Base-by-base conservation (phyloP, 2,797 vertebrate species). In the Periparus ater region DNA sequence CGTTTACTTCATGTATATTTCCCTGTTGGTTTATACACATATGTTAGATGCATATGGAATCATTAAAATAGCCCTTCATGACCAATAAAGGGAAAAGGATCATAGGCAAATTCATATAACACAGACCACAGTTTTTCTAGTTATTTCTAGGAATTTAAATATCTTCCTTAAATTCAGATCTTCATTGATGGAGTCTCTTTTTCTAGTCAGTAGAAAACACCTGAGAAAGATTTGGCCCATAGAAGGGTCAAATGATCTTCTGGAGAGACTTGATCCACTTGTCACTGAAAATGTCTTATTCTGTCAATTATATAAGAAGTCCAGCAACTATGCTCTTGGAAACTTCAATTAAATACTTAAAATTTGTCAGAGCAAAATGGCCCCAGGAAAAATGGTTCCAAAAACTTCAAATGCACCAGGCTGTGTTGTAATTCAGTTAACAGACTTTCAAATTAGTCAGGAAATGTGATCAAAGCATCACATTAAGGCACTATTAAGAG, bases 391-490 rank as follows among this genome's bases (percentile, higher is more conserved):
- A 79, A 66, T 17, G 11, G 48, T 71, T 81, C 57, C 57, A 71
- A 92, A 89, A 86, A 76, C 80, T 94, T 93, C 82, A 91, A 78
- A 71, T 85, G 77, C 18, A 91, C n/a, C 38, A 88, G 60, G 23
- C 58, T 60, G 34, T 89, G 58, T 8, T 90, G 45, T 67, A 86
- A 70, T 88, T 93, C 74, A 91, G 74, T 90, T 89, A 94, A 76
- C 13, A 2, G 90, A 90, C 83, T 95, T 91, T 77, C 63, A 95
- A 76, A 86, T 95, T 95, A 93, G 67, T 50, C 67, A 85, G 70
- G 77, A 88, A 94, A 85, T 93, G 71, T 90, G 94, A 96, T 97
- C 96, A 96, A 96, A 97, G 94, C 60, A 76, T 77, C 88, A 81
- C 70, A 95, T 94, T 88, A 94, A 88, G 80, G 79, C 73, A 70